Evolutionary conservation across 1,140 invertebrate species (phyloP).

Genomic region (Stratiolaelaps scimitus): DNA sequence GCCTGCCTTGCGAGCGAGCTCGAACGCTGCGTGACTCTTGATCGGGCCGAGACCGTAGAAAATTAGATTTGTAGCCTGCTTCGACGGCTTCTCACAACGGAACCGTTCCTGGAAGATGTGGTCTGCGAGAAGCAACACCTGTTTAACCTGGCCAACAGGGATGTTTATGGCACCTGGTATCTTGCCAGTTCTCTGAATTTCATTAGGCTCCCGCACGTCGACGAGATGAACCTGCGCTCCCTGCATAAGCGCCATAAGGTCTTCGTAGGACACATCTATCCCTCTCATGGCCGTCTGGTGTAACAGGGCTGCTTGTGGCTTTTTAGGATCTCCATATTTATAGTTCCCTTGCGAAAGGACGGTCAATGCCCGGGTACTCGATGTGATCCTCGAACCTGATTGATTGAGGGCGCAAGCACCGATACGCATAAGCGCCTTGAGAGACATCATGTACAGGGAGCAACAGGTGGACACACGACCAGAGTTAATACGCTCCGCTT

Average conservation of each 20-base stretch:
- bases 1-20: not conserved
- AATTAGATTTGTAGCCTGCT: not conserved
- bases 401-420: too few species aligned
- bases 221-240: constrained; percentile 32
- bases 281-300: not conserved
- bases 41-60: constrained; percentile 7
- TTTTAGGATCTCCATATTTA: too few species aligned
- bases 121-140: not conserved
- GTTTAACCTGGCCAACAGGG: constrained; percentile 29
- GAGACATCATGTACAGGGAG: too few species aligned
- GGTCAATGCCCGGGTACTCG: too few species aligned
- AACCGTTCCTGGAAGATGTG: not conserved
- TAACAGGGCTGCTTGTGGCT: not conserved
- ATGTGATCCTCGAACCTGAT: too few species aligned
- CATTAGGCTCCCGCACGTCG: constrained; percentile 36
- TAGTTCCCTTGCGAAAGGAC: too few species aligned
- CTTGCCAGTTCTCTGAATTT: constrained; percentile 34
- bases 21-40: not conserved
- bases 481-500: too few species aligned
- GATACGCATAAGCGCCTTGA: too few species aligned
- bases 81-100: not conserved
- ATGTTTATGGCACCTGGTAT: constrained; percentile 35
- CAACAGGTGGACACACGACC: too few species aligned
- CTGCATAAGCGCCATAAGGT: not conserved
- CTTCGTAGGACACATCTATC: not conserved